These are phyloP conservation scores for Mirza zaza DNA, from an alignment of 2,113 vertebrate species.

Conservation along the genomic window DNA sequence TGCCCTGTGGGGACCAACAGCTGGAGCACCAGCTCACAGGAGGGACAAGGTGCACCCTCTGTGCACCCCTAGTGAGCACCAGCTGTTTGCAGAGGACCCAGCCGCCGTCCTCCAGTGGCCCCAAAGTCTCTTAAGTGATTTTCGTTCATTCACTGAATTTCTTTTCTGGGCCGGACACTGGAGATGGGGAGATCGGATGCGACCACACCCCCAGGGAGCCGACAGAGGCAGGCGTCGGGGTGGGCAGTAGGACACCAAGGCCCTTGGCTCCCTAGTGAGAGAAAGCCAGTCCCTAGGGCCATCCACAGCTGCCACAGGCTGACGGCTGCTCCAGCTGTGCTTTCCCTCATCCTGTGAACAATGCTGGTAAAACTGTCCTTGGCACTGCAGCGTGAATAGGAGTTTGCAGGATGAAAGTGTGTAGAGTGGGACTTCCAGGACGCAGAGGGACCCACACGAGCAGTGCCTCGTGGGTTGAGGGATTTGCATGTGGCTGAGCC, in stretches of 20 bases:
- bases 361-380: too few relatives aligned
- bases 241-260: rapidly evolving
- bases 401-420: not conserved
- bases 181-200: rapidly evolving
- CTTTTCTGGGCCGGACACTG: not conserved
- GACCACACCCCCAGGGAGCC: rapidly evolving
- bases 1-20: not conserved
- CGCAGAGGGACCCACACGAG: rapidly evolving
- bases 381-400: not conserved
- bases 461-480: not conserved
- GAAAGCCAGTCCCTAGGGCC: not conserved
- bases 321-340: not conserved
- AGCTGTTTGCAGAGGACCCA: rapidly evolving
- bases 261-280: not conserved
- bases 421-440: not conserved
- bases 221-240: not conserved
- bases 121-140: too few relatives aligned
- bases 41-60: not conserved
- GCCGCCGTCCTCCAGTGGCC: rapidly evolving
- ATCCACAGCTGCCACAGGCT: not conserved
- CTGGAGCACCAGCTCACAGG: rapidly evolving
- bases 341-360: not conserved
- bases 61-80: not conserved
- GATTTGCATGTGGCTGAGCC: not conserved
- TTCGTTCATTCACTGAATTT: not conserved